Evolutionary conservation across 2,113 vertebrate species (phyloP).

Genomic region (Montifringilla adamsi): DNA sequence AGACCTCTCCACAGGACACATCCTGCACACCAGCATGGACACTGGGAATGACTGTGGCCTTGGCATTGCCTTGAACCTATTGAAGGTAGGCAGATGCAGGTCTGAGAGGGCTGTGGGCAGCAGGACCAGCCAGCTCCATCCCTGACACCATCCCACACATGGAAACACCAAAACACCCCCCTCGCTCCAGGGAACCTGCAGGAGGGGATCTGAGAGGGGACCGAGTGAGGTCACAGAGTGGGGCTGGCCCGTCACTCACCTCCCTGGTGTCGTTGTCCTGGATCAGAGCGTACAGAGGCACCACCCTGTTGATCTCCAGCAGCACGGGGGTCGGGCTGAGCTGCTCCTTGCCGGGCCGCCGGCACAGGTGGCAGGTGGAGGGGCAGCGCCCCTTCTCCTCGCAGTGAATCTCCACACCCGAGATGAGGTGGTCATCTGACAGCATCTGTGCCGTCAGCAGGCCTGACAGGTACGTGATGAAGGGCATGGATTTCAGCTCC

Average conservation of each 20-base stretch:
- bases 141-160: background rate
- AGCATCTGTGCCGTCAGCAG: constrained; percentile 91
- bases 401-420: constrained; percentile 91
- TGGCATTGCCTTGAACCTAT: accelerated
- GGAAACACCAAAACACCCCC: background rate
- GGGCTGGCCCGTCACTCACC: constrained; percentile 72
- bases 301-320: constrained; percentile 88
- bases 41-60: background rate
- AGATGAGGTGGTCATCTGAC: constrained; percentile 89
- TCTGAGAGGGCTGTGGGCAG: background rate
- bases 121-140: background rate
- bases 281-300: constrained; percentile 91
- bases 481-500: constrained; percentile 92
- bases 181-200: accelerated
- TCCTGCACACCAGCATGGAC: background rate
- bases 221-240: background rate
- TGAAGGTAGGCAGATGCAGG: background rate
- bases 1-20: background rate
- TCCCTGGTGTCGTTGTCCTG: constrained; percentile 94
- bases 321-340: constrained; percentile 88
- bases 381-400: constrained; percentile 95
- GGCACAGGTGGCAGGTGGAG: constrained; percentile 90
- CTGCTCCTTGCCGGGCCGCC: constrained; percentile 85
- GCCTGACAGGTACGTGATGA: constrained; percentile 94
- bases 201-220: background rate